A percentile compares a stretch with the other conserved stretches of the same genome.
These are phyloP conservation scores for Nowickia ferox DNA, from an alignment of 2,888 invertebrate genomes.

Conservation along the genomic window DNA sequence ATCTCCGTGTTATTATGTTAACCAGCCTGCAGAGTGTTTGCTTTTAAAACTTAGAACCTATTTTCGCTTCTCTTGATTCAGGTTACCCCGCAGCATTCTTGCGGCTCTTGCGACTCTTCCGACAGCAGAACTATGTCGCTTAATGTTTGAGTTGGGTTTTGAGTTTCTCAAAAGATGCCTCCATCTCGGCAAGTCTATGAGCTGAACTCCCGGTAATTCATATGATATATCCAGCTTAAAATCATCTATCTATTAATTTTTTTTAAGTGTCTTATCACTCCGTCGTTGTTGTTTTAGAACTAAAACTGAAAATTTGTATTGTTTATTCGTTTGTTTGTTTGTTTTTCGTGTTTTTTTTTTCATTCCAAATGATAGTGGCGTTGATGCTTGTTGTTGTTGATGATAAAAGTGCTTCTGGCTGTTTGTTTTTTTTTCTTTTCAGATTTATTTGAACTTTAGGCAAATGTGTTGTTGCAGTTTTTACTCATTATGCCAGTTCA, in stretches of 20 bases:
- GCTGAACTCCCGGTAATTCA: too few species aligned
- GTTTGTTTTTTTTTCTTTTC: neutral
- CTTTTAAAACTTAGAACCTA: too few species aligned
- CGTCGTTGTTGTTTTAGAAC: constrained; percentile 26
- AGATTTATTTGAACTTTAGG: constrained; percentile 23
- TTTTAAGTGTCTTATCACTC: neutral
- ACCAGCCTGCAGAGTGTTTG: too few species aligned
- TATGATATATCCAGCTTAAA: neutral
- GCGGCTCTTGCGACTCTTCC: too few species aligned
- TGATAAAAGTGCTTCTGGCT: constrained; percentile 59
- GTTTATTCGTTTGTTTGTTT: constrained; percentile 5
- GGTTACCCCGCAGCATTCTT: too few species aligned
- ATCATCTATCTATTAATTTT: neutral
- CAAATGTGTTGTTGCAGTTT: constrained; percentile 41
- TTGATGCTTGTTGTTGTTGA: constrained; percentile 49
- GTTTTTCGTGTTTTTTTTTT: neutral
- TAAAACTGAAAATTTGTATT: constrained; percentile 48
- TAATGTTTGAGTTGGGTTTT: too few species aligned
- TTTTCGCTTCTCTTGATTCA: too few species aligned
- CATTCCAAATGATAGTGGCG: constrained; percentile 47
- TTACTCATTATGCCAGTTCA: constrained; percentile 52
- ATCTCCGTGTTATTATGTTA: too few species aligned
- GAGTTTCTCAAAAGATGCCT: too few species aligned
- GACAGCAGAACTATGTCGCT: too few species aligned
- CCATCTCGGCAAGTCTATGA: too few species aligned